phyloP scores from a whole-genome alignment of 92 coral and sea anemone species.

The Porites cylindrica region DNA sequence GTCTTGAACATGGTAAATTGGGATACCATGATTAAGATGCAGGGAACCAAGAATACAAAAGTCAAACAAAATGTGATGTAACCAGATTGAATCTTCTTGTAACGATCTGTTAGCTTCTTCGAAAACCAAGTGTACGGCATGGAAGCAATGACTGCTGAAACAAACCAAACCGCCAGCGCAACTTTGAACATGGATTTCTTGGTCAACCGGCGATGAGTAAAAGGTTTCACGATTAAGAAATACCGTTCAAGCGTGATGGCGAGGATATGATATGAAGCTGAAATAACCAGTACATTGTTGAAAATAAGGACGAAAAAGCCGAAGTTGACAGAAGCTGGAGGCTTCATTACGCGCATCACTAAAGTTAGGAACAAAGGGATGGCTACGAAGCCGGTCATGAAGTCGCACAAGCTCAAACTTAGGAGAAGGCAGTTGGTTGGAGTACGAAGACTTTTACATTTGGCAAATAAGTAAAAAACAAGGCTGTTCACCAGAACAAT shows the following conservation, averaged over 20 bases:
- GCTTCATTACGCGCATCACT: background rate
- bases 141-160: conserved; percentile 61
- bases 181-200: conserved; percentile 50
- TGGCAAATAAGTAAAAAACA: conserved; percentile 60
- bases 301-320: conserved; percentile 1
- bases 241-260: conserved; percentile 77
- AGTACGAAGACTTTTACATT: conserved; percentile 51
- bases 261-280: conserved; percentile 81
- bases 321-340: background rate
- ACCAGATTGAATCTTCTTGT: conserved; percentile 40
- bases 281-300: conserved; percentile 58
- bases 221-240: conserved; percentile 72
- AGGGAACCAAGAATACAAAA: conserved; percentile 74
- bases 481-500: conserved; percentile 62
- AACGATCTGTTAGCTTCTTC: background rate
- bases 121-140: conserved; percentile 71
- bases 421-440: conserved; percentile 75
- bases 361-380: conserved; percentile 60
- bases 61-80: conserved; percentile 67
- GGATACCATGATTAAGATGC: conserved; percentile 65
- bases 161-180: conserved; percentile 62
- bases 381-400: conserved; percentile 59
- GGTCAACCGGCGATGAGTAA: conserved; percentile 68
- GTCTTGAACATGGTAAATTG: conserved; percentile 65
- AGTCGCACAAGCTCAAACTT: conserved; percentile 69